Evolutionary conservation across 2,888 invertebrate genomes (phyloP), one percentile per base, ranked within the genome.

Genomic region (Deilephila porcellus): DNA sequence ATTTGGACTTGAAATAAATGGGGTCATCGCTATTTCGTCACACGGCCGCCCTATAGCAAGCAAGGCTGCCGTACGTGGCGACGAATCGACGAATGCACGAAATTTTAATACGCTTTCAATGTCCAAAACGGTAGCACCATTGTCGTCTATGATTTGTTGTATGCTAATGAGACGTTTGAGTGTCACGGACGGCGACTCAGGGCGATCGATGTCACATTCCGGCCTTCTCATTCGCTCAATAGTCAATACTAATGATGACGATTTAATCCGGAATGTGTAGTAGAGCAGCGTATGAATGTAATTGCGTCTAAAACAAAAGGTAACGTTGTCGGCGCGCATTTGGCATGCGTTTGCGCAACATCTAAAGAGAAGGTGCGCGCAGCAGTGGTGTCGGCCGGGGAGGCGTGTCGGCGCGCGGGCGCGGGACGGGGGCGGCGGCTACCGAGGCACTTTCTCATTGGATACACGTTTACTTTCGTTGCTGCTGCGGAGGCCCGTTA

Each of bases 381-480:
- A 52, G 67, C 67, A 67, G 67, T 52, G 19, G 14, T 11, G 45
- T 25, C 45, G 67, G 67, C 25, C 14, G 45, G 67, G 71, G 78
- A 74, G 76, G 71, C 74, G 76, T 63, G 60, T 37, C 64, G 53
- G 71, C 53, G 74, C 63, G 76, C 78, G 72, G 74, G 75, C 74
- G 74, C 76, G 78, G 72, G 74, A 75, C 74, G 74, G 77, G 72
- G 74, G 79, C 76, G 80, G 78, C 72, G 74, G 71, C 70, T 60
- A 71, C 75, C 56, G 56, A 56, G 76, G 84, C 90, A 93, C 93
- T 94, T 94, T 94, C 93, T 90, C 93, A 87, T 84, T 87, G 88
- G 84, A 84, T 88, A 88, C 88, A 91, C 93, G 90, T 91, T 94
- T 93, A 92, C 93, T 93, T 94, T 94, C 93, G 91, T 93, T 92